phyloP scores from a whole-genome alignment of 2,113 vertebrate genomes.

The Mionectes macconnelli region DNA sequence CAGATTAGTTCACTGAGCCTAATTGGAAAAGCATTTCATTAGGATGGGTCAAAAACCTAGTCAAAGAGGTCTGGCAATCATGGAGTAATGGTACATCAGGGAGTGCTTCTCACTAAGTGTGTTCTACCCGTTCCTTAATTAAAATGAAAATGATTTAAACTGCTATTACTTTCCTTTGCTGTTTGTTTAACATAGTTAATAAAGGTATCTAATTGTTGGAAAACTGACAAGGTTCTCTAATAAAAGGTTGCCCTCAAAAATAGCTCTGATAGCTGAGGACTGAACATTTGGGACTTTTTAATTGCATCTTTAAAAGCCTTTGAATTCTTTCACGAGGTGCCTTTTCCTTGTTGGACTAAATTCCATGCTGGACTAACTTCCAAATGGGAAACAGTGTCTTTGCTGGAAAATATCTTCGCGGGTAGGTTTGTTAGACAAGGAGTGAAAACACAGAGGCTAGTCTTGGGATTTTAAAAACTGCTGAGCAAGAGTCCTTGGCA shows the following conservation, averaged over 20 bases:
- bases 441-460: neutral
- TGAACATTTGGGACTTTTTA: neutral
- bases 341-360: neutral
- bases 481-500: neutral
- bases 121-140: constrained; percentile 57
- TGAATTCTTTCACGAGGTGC: neutral
- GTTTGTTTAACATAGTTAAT: constrained; percentile 33
- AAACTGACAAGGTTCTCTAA: neutral
- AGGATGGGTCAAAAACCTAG: constrained; percentile 67
- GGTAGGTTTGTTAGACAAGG: neutral
- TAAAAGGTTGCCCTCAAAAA: neutral
- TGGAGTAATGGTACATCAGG: constrained; percentile 51
- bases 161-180: constrained; percentile 38
- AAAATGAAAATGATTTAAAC: constrained; percentile 70
- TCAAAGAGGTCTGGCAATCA: constrained; percentile 52
- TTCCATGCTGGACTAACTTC: neutral
- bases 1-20: constrained; percentile 60
- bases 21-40: constrained; percentile 73
- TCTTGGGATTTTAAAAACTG: neutral
- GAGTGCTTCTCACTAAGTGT: constrained; percentile 64
- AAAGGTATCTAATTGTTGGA: constrained; percentile 23
- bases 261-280: neutral
- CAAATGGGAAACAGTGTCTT: neutral
- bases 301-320: neutral
- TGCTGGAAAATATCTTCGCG: neutral